A percentile compares a stretch with the other conserved stretches of the same genome.
These are phyloP conservation scores for Dreissena polymorpha DNA, from an alignment of 1,140 invertebrate species.

Conservation along the genomic window DNA sequence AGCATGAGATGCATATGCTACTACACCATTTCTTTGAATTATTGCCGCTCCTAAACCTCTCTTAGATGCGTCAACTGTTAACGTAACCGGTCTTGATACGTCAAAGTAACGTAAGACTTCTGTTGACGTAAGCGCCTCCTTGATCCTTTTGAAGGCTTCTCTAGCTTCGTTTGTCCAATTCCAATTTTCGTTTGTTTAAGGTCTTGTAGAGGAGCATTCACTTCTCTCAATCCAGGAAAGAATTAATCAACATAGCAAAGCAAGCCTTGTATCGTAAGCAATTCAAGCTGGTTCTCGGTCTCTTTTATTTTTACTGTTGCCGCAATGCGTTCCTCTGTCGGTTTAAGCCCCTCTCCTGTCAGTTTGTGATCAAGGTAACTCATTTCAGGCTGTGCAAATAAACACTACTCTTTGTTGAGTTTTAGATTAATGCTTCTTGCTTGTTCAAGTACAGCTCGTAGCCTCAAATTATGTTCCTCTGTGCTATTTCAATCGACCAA, in stretches of 20 bases:
- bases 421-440: conserved; percentile 67
- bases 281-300: conserved; percentile 32
- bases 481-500: conserved; percentile 40
- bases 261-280: conserved; percentile 68
- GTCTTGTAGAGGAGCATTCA: conserved; percentile 24
- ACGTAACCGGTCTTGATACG: background rate
- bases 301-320: conserved; percentile 64
- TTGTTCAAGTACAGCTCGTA: conserved; percentile 23
- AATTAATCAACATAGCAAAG: conserved; percentile 77
- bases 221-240: conserved; percentile 67
- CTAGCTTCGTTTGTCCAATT: no score
- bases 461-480: conserved; percentile 19
- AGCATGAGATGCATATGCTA: no score
- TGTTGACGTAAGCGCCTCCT: no score
- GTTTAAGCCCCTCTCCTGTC: no score
- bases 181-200: conserved; percentile 21
- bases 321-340: no score
- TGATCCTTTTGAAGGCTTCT: no score
- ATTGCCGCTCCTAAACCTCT: no score
- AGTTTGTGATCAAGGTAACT: no score
- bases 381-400: no score
- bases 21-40: no score
- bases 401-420: conserved; percentile 77
- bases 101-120: no score
- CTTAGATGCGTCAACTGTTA: background rate